Base-by-base conservation (phyloP, 2,888 invertebrate genomes). In the Agrotis ipsilon region DNA sequence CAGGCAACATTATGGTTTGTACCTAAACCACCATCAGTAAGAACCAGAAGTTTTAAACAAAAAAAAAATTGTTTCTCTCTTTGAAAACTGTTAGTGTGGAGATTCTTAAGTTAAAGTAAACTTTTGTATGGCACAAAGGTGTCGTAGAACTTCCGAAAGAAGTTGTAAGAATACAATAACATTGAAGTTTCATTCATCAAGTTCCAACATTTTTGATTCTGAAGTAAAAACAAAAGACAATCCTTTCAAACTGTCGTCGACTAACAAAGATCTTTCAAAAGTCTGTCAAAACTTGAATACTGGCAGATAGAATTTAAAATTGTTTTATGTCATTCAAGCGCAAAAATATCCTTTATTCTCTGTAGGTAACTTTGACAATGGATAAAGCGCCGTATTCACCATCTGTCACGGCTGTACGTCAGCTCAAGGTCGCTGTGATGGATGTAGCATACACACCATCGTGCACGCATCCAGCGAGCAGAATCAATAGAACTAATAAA, bases 121-220 rank as follows among this genome's bases (percentile, higher is more conserved):
- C 59, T 71, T 82, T 67, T 68, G 32, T 71, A 46, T 51, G 45
- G 18, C 66, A 57, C 68, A 45, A 66, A 70, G 65, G 76, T 74
- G 62, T 67, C 58, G 62, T 74, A 63, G 43, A 64, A 61, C 52
- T 70, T 68, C 5, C 32, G n/a, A 48, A 78, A 72, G 72, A 64
- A 54, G 49, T 65, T 54, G 48, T 52, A n/a, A 46, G 19, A 65
- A 52, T 76, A 80, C 65, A 74, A 67, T 69, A 63, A 24, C 65
- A 71, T 69, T 67, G 63, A 24, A 58, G n/a, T n/a, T n/a, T n/a
- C n/a, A n/a, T 67, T 63, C 59, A 24, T 55, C 32, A 54, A 59
- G 59, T 52, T 65, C 18, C 19, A 65, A 71, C 63, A 54, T 19
- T 72, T 71, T 66, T 18, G 65, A 76, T 24, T 18, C 21, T 21